A percentile compares a stretch with the other conserved stretches of the same genome.
Evolutionary conservation across 2,113 vertebrate genomes (phyloP).

Genomic region (Carollia perspicillata): DNA sequence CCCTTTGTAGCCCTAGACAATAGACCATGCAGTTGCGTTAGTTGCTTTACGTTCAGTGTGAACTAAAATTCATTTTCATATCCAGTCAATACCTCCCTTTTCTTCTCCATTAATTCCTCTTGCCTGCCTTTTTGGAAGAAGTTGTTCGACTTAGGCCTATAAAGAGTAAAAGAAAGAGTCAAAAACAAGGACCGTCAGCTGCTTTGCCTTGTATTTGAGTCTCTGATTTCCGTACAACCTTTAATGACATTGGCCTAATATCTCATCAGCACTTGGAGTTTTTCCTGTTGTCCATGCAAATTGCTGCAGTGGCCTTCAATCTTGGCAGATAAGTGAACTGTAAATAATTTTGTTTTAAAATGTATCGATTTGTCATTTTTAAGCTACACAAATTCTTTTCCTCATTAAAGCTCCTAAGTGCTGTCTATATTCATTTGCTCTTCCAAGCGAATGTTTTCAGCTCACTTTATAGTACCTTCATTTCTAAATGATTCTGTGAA

Average conservation of each 20-base stretch:
- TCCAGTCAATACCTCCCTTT: not conserved
- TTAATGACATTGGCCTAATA: conserved; percentile 42
- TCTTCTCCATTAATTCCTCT: not conserved
- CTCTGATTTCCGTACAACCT: not conserved
- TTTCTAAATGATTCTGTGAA: conserved; percentile 52
- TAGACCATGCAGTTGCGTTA: not conserved
- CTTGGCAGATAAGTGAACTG: conserved; percentile 67
- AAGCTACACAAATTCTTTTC: conserved; percentile 69
- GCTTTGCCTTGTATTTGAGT: not conserved
- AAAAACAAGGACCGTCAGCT: not conserved
- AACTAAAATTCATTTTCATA: conserved; percentile 4
- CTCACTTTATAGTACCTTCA: conserved; percentile 53
- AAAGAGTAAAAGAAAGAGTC: not conserved
- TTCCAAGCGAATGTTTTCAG: conserved; percentile 64
- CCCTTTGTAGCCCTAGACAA: not conserved
- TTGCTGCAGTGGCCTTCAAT: conserved; percentile 28
- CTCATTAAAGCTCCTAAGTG: conserved; percentile 66
- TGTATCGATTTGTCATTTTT: conserved; percentile 72
- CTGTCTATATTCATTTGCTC: conserved; percentile 66
- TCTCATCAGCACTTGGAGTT: conserved; percentile 32
- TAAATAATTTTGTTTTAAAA: conserved; percentile 75
- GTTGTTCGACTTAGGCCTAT: not conserved
- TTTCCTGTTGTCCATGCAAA: conserved; percentile 54
- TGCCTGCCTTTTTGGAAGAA: not conserved
- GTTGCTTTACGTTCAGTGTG: not conserved